Evolutionary conservation across 2,888 invertebrate genomes (phyloP), one percentile per base, ranked within the genome.

Genomic region (Conchocele bisecta): DNA sequence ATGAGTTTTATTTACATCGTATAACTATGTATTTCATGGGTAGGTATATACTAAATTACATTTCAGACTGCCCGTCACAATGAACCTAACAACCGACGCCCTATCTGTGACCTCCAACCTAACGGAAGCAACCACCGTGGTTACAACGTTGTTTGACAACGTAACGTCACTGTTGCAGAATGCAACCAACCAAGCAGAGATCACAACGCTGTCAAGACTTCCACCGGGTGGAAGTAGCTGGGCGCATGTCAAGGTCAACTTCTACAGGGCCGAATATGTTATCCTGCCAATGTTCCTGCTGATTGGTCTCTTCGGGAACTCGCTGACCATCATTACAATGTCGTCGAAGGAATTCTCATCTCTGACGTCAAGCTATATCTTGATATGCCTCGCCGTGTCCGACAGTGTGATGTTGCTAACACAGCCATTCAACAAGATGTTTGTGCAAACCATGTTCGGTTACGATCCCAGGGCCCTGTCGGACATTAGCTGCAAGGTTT

Each of bases 351-450:
- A 46, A n/a, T 83, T 82, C 60, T 48, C 57, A 13, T 48, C 63
- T 15, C 37, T 81, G 54, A 71, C 82, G 6, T 80, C 79, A 15
- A 75, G 83, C 17, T 63, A 72, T 31, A 73, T 82, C 24, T 73
- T 86, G 9, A 78, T 81, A 3, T 81, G 78, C 37, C 57, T 86
- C 33, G 81, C 84, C 13, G 15, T 83, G 11, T 82, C 84, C 4
- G 86, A 86, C 50, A 72, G 80, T 0, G 60, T 68, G 6, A 56
- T 83, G 9, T 67, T 82, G 15, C 20, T 84, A 4, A 73, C 84
- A 29, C 79, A 80, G 22, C 83, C 83, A 0, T 81, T 84, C 61
- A 86, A 84, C 66, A 82, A 83, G 42, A 72, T 76, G 28, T 82
- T 79, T 58, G 60, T 85, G 11, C 70, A 81, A 1, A 44, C 63